A percentile compares a stretch with the other conserved stretches of the same genome.
These are phyloP conservation scores for Donacobius atricapilla DNA, from an alignment of 2,113 vertebrate genomes.

Conservation along the genomic window DNA sequence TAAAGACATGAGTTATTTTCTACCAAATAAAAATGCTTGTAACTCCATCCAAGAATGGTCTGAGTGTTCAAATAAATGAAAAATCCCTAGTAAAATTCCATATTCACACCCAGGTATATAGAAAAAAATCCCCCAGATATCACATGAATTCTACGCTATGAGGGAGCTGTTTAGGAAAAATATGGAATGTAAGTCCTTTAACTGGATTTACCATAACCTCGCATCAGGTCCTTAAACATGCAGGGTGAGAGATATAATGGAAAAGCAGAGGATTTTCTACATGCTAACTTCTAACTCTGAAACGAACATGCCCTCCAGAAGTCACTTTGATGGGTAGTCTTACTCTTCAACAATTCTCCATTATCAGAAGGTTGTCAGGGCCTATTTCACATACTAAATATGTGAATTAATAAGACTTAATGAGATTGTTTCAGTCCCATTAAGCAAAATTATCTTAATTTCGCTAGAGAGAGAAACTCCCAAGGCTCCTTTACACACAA, in stretches of 20 bases:
- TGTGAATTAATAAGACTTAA: not conserved
- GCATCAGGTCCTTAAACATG: not conserved
- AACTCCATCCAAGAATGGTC: not conserved
- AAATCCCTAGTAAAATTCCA: not conserved
- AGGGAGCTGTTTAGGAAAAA: not conserved
- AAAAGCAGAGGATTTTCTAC: not conserved
- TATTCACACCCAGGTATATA: not conserved
- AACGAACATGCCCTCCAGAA: not conserved
- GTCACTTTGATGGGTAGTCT: not conserved
- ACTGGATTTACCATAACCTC: not conserved
- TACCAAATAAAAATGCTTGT: not conserved
- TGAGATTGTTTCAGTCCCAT: not conserved
- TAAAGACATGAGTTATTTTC: not conserved
- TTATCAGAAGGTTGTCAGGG: not conserved
- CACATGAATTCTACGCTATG: not conserved
- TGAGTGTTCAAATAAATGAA: not conserved
- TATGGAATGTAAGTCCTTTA: not conserved
- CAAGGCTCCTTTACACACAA: not conserved
- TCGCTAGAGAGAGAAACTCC: not conserved
- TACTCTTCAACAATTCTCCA: not conserved
- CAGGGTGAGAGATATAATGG: not conserved
- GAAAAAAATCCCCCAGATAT: not conserved
- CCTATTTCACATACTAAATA: not conserved
- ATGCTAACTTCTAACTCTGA: not conserved
- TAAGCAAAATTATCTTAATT: not conserved